These are phyloP conservation scores for Pseudomyrmex dendroicus DNA, from an alignment of 1,140 invertebrate genomes.

Conservation along the genomic window DNA sequence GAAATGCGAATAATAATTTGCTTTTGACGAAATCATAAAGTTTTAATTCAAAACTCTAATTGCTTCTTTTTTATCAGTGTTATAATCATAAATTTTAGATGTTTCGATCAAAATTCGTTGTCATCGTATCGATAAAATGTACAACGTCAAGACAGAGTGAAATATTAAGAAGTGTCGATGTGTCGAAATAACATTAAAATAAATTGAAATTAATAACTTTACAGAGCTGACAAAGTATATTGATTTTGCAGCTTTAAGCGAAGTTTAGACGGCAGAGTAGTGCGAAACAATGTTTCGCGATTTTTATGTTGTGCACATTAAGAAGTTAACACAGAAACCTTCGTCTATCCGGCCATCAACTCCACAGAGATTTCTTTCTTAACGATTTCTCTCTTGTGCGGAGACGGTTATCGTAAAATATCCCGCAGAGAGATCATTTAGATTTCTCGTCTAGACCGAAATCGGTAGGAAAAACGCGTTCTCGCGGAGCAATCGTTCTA, in stretches of 20 bases:
- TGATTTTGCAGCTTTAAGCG: neutral
- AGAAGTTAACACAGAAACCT: conserved; percentile 66
- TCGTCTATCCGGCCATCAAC: conserved; percentile 60
- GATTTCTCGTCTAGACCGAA: conserved; percentile 13
- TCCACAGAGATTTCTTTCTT: conserved; percentile 64
- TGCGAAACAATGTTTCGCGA: conserved; percentile 29
- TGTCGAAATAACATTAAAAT: conserved; percentile 4
- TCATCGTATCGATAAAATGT: neutral
- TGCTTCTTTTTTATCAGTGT: neutral
- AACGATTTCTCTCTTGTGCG: conserved; percentile 40
- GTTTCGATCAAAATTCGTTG: neutral
- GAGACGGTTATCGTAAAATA: conserved; percentile 32
- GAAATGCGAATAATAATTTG: neutral
- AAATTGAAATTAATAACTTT: conserved; percentile 9
- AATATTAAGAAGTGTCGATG: neutral
- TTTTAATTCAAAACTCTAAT: conserved; percentile 1
- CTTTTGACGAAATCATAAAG: neutral
- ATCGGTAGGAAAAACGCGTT: neutral
- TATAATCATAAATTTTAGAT: neutral
- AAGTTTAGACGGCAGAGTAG: conserved; percentile 18
- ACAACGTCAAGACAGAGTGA: neutral
- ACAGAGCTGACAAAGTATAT: neutral
- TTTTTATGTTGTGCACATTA: conserved; percentile 42
- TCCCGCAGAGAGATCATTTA: conserved; percentile 16
- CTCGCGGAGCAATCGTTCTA: neutral